Evolutionary conservation across 2,113 vertebrate genomes (phyloP).

Genomic region (Herpailurus yagouaroundi): DNA sequence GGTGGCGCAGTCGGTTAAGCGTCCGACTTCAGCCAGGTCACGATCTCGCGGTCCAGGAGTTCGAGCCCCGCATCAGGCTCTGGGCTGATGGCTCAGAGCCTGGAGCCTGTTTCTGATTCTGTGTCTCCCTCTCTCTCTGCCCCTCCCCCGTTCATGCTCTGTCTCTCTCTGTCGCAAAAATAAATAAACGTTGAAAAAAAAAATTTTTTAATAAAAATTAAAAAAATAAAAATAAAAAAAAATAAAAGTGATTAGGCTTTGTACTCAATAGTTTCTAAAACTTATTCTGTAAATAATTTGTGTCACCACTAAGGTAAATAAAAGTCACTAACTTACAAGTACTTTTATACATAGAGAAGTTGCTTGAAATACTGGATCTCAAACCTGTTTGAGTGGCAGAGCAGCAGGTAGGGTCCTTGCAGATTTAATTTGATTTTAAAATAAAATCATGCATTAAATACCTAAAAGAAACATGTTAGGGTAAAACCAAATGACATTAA

Average conservation of each 20-base stretch:
- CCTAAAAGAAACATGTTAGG: neutral
- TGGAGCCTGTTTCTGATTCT: no score
- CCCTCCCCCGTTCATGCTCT: no score
- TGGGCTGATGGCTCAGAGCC: no score
- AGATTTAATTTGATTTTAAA: slow-evolving; percentile 13
- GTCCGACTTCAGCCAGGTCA: no score
- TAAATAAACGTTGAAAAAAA: no score
- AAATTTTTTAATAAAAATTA: no score
- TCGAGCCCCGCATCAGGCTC: no score
- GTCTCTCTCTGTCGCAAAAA: no score
- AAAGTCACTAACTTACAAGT: slow-evolving; percentile 9
- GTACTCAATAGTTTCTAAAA: slow-evolving; percentile 2
- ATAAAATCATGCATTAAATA: slow-evolving; percentile 33
- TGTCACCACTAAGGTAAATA: neutral
- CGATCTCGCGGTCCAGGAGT: no score
- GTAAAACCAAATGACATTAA: neutral
- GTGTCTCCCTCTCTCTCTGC: no score
- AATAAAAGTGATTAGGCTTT: neutral
- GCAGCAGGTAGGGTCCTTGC: neutral
- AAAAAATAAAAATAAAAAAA: no score
- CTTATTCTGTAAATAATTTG: slow-evolving; percentile 6
- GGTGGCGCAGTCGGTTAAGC: no score
- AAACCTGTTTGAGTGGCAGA: slow-evolving; percentile 5
- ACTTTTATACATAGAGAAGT: neutral
- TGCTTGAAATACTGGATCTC: neutral